Evolutionary conservation across 2,113 vertebrate genomes (phyloP).

Genomic region (Poeciliopsis retropinna): DNA sequence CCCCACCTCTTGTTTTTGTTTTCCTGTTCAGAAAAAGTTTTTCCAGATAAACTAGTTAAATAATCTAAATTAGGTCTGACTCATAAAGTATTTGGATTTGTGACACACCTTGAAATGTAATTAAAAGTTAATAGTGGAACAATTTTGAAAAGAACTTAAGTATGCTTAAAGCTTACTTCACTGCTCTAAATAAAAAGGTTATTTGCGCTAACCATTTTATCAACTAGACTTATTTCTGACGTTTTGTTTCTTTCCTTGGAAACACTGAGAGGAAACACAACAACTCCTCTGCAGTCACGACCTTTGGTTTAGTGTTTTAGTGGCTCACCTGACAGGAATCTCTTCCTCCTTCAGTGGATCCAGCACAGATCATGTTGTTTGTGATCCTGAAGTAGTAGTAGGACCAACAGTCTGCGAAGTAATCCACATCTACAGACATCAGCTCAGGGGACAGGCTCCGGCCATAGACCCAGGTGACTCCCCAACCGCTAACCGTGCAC

Average conservation of each 20-base stretch:
- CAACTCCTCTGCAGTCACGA: neutral
- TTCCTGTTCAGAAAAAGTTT: neutral
- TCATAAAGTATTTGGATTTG: no score
- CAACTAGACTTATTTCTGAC: neutral
- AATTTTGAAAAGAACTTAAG: neutral
- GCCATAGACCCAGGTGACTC: constrained; percentile 72
- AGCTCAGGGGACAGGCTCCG: constrained; percentile 72
- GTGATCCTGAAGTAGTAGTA: constrained; percentile 79
- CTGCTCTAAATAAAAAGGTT: neutral
- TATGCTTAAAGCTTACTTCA: neutral
- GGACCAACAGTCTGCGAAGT: constrained; percentile 72
- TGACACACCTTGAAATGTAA: neutral
- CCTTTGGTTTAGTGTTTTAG: neutral
- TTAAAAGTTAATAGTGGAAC: neutral
- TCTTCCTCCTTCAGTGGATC: constrained; percentile 72
- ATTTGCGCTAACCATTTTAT: neutral
- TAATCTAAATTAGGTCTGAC: no score
- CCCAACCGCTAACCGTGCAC: constrained; percentile 83
- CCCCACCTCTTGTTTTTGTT: no score
- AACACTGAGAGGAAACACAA: neutral
- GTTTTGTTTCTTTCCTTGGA: neutral
- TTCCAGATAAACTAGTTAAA: neutral
- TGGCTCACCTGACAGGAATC: constrained; percentile 80
- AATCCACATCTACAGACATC: constrained; percentile 72
- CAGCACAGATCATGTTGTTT: constrained; percentile 81